Percentiles rank a stretch among this genome's conserved stretches.
These are phyloP conservation scores for Natator depressus DNA, from an alignment of 2,113 vertebrate species.

Conservation along the genomic window DNA sequence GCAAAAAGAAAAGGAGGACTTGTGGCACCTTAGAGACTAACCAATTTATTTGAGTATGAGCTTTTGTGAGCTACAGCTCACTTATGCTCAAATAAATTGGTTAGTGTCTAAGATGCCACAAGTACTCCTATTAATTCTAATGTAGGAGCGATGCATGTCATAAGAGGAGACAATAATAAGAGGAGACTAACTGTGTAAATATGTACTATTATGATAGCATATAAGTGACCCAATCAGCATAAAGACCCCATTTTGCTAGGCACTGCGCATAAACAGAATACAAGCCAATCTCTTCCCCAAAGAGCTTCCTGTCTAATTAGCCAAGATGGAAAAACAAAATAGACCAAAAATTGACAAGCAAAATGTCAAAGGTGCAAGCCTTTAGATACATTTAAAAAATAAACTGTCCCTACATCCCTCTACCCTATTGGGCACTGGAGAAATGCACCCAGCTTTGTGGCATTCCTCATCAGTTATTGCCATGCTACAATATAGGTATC, in stretches of 20 bases:
- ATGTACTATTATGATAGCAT: not conserved
- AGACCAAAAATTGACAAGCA: not conserved
- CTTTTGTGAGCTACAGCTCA: too few relatives aligned
- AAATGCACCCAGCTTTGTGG: not conserved
- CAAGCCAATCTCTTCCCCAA: not conserved
- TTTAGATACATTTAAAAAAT: not conserved
- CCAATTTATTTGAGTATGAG: too few relatives aligned
- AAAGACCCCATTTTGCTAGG: not conserved
- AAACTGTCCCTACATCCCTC: not conserved
- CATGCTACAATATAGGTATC: not conserved
- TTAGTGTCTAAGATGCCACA: too few relatives aligned
- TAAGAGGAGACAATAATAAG: not conserved
- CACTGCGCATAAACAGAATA: not conserved
- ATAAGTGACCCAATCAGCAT: not conserved
- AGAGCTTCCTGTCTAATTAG: not conserved
- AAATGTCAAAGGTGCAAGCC: not conserved
- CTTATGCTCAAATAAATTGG: too few relatives aligned
- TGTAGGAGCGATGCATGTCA: not conserved
- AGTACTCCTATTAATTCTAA: not conserved
- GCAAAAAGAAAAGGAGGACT: too few relatives aligned
- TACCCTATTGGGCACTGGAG: not conserved
- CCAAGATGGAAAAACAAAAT: not conserved
- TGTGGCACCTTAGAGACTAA: too few relatives aligned
- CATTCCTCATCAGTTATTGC: fast-evolving
- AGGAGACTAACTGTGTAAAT: not conserved